A percentile compares a stretch with the other conserved stretches of the same genome.
These are phyloP conservation scores for Coregonus ussuriensis DNA, from an alignment of 2,797 vertebrate genomes.

Conservation along the genomic window DNA sequence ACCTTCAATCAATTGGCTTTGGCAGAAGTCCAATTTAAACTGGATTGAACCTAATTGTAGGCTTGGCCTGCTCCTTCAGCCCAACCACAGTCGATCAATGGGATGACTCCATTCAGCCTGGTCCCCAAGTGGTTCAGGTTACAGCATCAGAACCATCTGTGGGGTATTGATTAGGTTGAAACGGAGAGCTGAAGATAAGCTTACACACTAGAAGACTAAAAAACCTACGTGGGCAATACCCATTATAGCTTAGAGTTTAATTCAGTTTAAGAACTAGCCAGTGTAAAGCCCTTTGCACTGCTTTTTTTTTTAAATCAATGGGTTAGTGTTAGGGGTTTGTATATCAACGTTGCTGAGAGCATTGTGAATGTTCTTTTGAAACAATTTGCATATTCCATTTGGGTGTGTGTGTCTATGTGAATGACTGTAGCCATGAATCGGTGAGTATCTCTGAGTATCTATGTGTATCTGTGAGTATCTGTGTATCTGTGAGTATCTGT, in stretches of 20 bases:
- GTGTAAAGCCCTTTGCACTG: background rate
- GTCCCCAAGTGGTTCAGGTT: constrained; percentile 70
- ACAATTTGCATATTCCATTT: background rate
- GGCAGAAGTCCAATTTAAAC: constrained; percentile 46
- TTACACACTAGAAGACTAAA: constrained; percentile 48
- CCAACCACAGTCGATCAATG: constrained; percentile 67
- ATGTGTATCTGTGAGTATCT: too few relatives aligned
- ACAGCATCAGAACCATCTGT: constrained; percentile 59
- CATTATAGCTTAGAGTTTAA: background rate
- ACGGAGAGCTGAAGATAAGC: constrained; percentile 31
- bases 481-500: too few relatives aligned
- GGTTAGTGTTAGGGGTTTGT: background rate
- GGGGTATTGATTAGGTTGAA: constrained; percentile 67
- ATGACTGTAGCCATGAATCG: background rate
- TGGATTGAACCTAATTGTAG: constrained; percentile 35
- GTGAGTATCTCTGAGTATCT: background rate
- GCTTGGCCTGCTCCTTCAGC: constrained; percentile 58
- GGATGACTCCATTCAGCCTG: constrained; percentile 57
- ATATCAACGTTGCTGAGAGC: background rate
- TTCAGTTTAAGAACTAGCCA: background rate
- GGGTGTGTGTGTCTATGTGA: background rate
- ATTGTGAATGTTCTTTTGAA: background rate
- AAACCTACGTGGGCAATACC: constrained; percentile 8
- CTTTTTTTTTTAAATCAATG: background rate
- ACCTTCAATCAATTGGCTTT: constrained; percentile 25